Conservation (phyloP, 2,888 invertebrate genomes). For the Plagodis pulveraria region DNA sequence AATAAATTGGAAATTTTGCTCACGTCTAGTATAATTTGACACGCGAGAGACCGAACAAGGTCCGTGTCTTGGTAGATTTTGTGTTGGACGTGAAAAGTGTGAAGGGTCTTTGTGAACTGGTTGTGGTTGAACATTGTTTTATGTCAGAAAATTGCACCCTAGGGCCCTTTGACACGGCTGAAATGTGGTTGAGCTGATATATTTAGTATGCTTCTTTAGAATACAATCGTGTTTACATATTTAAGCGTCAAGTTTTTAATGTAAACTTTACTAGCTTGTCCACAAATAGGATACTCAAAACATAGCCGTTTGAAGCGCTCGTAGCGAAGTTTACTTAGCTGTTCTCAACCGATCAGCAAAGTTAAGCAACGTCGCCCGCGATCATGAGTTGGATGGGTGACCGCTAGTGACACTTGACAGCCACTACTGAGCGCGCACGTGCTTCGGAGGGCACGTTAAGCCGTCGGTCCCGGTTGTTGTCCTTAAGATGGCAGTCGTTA, state of each 20-base stretch:
- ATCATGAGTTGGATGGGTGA: too few species aligned
- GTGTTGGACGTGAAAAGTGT: slow-evolving; percentile 26
- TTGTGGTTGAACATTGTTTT: slow-evolving; percentile 40
- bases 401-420: too few species aligned
- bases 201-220: slow-evolving; percentile 29
- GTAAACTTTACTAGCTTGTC: too few species aligned
- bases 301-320: too few species aligned
- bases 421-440: too few species aligned
- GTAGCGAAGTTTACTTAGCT: too few species aligned
- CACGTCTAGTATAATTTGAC: slow-evolving; percentile 43
- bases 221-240: neutral
- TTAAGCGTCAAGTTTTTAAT: neutral
- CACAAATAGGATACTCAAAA: too few species aligned
- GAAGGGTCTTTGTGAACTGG: slow-evolving; percentile 40
- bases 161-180: slow-evolving; percentile 32
- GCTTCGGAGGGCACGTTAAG: too few species aligned
- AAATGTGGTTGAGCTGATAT: slow-evolving; percentile 25
- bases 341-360: too few species aligned
- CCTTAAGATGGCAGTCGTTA: too few species aligned
- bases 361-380: too few species aligned
- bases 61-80: slow-evolving; percentile 28
- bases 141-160: slow-evolving; percentile 50
- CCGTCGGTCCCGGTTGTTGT: too few species aligned
- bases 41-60: slow-evolving; percentile 31
- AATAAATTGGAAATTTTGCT: slow-evolving; percentile 28